Evolutionary conservation across 2,113 vertebrate species (phyloP), one percentile per base, ranked within the genome.

Genomic region (Myocastor coypus): DNA sequence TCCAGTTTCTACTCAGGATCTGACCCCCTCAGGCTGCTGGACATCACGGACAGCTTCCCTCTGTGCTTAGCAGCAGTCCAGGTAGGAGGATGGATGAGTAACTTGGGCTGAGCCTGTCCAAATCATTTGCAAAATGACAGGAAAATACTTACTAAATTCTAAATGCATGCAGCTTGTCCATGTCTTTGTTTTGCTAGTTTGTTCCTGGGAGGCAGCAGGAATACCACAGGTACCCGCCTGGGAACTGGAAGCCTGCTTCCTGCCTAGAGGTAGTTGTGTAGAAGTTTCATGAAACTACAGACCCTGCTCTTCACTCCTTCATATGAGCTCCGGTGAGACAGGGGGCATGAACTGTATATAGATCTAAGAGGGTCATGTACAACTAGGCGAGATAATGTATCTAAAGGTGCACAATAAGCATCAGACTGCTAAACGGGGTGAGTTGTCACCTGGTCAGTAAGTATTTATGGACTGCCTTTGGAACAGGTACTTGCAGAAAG

Each of bases 231-330:
- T 32, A 75, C 22, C 59, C 40, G 20, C 17, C 22, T 34, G 75
- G n/a, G 52, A 90, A 81, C 24, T 52, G 28, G 28, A 92, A 87
- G 22, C 83, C 40, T 81, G 13, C 61, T 95, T 95, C 13, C n/a
- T 86, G 77, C 12, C 6, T 42, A 50, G 57, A 26, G 26, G 68
- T 75, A 77, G 32, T n/a, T 24, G 68, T 68, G 83, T 64, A 80
- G n/a, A 55, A n/a, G 30, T 52, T 77, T 50, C 84, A 32, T 61
- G 32, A 95, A 82, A 90, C 20, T 40, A 17, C 12, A 61, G 10
- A 1, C 20, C 11, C 8, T 57, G 10, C 20, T 82, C 24, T 78
- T 83, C 63, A 85, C 46, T 94, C 22, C 71, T 92, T 40, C 20
- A 7, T 40, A 34, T 13, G 93, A 73, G 9, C n/a, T 93, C 30